A percentile compares a stretch with the other conserved stretches of the same genome.
phyloP scores from a whole-genome alignment of 2,797 vertebrate genomes.

The Okamejei kenojei region DNA sequence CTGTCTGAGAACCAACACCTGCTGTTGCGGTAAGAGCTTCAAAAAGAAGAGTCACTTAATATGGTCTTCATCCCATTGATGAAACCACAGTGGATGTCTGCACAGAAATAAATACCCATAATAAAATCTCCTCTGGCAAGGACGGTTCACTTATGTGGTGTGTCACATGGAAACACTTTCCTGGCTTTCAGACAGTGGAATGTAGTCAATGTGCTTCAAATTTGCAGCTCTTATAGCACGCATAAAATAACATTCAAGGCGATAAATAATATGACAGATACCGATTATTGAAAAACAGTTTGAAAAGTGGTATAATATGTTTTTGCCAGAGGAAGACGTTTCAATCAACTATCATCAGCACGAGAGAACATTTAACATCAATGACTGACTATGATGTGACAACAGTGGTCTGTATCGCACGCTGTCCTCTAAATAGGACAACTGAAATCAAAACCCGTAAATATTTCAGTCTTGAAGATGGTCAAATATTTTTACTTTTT shows the following conservation, averaged over 20 bases:
- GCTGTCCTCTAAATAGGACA: not conserved
- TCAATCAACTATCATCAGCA: not conserved
- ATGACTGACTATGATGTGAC: not conserved
- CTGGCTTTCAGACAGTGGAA: conserved; percentile 23
- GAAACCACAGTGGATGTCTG: conserved; percentile 27
- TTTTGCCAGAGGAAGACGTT: conserved; percentile 20
- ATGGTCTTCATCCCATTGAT: not conserved
- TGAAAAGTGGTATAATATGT: not conserved
- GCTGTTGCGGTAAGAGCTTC: not conserved
- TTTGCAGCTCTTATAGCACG: conserved; percentile 12
- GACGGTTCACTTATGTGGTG: conserved; percentile 25
- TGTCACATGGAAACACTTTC: conserved; percentile 20
- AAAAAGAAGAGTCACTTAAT: not conserved
- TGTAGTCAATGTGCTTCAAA: conserved; percentile 18
- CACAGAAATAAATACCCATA: conserved; percentile 29
- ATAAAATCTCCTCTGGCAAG: conserved; percentile 31
- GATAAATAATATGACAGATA: not conserved
- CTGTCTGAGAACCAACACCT: not conserved
- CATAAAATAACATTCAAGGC: conserved; percentile 24
- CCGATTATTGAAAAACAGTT: conserved; percentile 31
- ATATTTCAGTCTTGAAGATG: not conserved
- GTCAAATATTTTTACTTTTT: not conserved
- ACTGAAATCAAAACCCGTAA: too few species aligned
- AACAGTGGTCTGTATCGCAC: not conserved
- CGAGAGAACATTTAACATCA: conserved; percentile 7